Evolutionary conservation across 2,888 invertebrate genomes (phyloP), one percentile per base, ranked within the genome.

Genomic region (Antitype chi): DNA sequence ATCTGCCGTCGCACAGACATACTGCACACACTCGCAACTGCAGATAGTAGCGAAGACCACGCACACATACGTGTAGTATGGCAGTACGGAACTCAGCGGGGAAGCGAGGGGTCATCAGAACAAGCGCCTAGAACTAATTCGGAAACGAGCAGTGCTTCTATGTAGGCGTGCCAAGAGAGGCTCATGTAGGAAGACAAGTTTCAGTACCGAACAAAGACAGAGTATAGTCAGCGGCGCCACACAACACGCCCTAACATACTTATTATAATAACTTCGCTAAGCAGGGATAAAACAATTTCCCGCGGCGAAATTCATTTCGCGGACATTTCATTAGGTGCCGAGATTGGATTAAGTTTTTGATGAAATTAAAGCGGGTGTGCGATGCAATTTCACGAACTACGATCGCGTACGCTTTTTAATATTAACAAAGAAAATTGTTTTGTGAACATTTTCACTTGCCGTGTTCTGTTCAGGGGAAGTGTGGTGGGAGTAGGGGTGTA

Each of bases 281-380:
- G 86, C 81, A 76, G 71, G 82, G 82, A 84, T 86, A 87, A 82
- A 88, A 78, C 76, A 82, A 79, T 87, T 67, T 67, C 74, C 78
- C 76, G 66, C 76, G 63, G 80, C 59, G 73, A 82, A 84, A 87
- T 86, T 85, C 79, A 84, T 84, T 88, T 80, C 81, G 80, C 85
- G 85, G 88, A 85, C 81, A 82, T 88, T 87, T 89, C 86, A 89
- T 89, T 85, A 85, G 81, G 79, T 83, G 72, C 62, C 66, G 69
- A 81, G 81, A 88, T 88, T 85, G 87, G 82, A 89, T 90, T 85
- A 87, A 84, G 88, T 87, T 85, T 82, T 87, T 89, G 82, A 89
- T 89, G 79, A 82, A 86, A 87, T 90, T 86, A 86, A 85, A 84
- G 76, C 76, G 78, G 74, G 59, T 69, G 66, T 63, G 78, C 64